These are phyloP conservation scores for Lampris incognitus DNA, from an alignment of 2,113 vertebrate species.

Conservation along the genomic window DNA sequence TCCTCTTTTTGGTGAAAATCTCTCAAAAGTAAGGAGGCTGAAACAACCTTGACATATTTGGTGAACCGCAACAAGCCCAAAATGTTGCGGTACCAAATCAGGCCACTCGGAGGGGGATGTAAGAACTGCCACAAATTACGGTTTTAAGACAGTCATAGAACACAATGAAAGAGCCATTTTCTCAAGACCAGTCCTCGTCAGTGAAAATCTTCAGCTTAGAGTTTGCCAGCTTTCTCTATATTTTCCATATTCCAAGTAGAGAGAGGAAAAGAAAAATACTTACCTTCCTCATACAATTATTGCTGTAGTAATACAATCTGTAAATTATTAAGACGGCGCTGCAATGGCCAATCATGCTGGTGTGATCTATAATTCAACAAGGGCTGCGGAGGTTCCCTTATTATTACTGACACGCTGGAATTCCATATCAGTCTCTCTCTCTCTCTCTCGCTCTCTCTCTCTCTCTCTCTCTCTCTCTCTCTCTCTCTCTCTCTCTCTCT, in stretches of 20 bases:
- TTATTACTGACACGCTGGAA: constrained; percentile 74
- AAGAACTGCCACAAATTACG: constrained; percentile 10
- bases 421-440: constrained; percentile 62
- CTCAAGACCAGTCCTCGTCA: background rate
- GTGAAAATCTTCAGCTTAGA: constrained; percentile 5
- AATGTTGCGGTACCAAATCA: constrained; percentile 30
- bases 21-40: background rate
- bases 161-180: background rate
- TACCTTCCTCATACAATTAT: constrained; percentile 71
- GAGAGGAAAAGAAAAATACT: constrained; percentile 37
- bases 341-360: constrained; percentile 76
- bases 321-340: constrained; percentile 81
- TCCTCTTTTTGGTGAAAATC: constrained; percentile 4
- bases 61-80: constrained; percentile 20
- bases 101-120: constrained; percentile 4
- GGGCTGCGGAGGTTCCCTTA: constrained; percentile 76
- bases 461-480: constrained; percentile 60
- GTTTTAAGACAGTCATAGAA: constrained; percentile 7
- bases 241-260: constrained; percentile 21
- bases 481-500: constrained; percentile 31
- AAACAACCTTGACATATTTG: constrained; percentile 19
- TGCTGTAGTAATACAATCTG: constrained; percentile 76
- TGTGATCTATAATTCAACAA: constrained; percentile 83
- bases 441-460: constrained; percentile 49
- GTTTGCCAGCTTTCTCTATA: background rate